Percentiles rank a stretch among this genome's conserved stretches.
Conservation (phyloP, 2,113 vertebrate genomes). For the Malurus melanocephalus region DNA sequence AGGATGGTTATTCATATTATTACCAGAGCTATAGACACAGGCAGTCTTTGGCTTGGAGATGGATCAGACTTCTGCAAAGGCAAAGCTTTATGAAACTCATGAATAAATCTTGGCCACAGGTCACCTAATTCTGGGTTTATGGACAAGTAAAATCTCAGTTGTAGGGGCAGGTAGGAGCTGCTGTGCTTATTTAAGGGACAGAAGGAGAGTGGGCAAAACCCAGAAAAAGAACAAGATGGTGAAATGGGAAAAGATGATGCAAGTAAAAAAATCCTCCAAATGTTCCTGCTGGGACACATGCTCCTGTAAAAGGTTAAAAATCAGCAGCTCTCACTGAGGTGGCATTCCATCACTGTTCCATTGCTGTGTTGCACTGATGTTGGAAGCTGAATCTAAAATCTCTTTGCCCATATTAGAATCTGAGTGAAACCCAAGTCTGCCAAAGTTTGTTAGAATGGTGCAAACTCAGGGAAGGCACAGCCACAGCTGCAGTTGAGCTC, state of each 20-base stretch:
- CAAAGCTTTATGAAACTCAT: not conserved
- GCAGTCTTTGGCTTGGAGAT: not conserved
- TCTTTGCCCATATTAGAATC: not conserved
- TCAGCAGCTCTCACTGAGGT: not conserved
- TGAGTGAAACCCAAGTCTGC: not conserved
- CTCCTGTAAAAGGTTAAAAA: not conserved
- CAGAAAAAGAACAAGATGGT: not conserved
- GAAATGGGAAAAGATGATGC: not conserved
- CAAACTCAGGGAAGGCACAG: not conserved
- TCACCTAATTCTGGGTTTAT: not conserved
- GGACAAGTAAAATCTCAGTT: not conserved
- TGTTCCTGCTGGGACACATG: not conserved
- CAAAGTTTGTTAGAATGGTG: not conserved
- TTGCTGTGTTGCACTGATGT: not conserved
- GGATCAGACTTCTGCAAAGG: not conserved
- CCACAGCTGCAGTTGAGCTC: not conserved
- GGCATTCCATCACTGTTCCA: not conserved
- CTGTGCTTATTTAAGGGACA: not conserved
- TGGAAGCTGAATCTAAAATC: not conserved
- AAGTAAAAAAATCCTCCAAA: not conserved
- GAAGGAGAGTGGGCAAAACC: not conserved
- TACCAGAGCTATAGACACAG: not conserved
- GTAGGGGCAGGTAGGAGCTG: not conserved
- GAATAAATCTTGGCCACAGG: not conserved
- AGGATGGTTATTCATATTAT: not conserved